A percentile compares a stretch with the other conserved stretches of the same genome.
phyloP scores from a whole-genome alignment of 2,888 invertebrate species.

The Stenodema calcarata region DNA sequence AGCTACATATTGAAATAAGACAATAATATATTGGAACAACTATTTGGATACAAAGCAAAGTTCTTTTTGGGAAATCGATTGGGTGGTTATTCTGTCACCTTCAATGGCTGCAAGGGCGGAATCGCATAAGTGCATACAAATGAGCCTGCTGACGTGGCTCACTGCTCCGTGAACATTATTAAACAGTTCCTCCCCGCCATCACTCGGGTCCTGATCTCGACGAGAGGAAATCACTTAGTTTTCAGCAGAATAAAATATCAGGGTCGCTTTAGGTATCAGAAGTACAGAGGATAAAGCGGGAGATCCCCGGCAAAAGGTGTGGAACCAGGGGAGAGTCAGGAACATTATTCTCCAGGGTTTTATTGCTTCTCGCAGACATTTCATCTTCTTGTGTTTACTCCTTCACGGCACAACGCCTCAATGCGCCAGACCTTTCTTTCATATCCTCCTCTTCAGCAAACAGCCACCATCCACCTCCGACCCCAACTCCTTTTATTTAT shows the following conservation, averaged over 20 bases:
- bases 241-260: slow-evolving; percentile 30
- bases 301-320: background rate
- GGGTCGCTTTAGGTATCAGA: slow-evolving; percentile 32
- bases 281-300: slow-evolving; percentile 24
- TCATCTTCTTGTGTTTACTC: slow-evolving; percentile 48
- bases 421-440: slow-evolving; percentile 44
- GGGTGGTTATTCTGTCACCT: no score
- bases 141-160: no score
- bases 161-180: no score
- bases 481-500: slow-evolving; percentile 3
- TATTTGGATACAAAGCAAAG: no score
- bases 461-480: background rate
- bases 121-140: no score
- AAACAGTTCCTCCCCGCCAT: background rate
- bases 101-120: no score
- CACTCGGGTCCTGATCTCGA: background rate
- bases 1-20: no score
- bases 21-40: no score
- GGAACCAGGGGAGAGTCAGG: background rate
- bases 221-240: background rate
- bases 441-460: slow-evolving; percentile 41
- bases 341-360: slow-evolving; percentile 41
- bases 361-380: slow-evolving; percentile 50
- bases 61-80: no score
- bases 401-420: slow-evolving; percentile 48